Conservation (phyloP, 2,113 vertebrate species). For the Ptychochromis oligacanthus region DNA sequence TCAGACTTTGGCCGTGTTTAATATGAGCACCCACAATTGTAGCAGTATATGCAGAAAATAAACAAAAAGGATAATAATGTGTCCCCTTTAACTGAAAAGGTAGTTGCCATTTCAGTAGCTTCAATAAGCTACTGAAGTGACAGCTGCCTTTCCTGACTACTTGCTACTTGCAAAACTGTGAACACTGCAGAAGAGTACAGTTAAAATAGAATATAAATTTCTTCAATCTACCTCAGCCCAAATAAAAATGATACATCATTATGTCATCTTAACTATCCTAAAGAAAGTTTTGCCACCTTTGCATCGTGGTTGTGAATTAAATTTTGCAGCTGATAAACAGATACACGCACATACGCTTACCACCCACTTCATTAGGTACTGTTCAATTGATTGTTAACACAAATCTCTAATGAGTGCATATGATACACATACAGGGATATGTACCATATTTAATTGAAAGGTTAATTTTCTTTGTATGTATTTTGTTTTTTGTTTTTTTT, state of each 20-base stretch:
- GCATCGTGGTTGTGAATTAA: no score
- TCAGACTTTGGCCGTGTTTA: not conserved
- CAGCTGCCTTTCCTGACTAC: not conserved
- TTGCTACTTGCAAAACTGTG: not conserved
- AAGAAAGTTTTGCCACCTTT: not conserved
- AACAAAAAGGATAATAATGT: not conserved
- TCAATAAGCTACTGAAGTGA: not conserved
- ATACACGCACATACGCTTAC: no score
- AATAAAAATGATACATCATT: not conserved
- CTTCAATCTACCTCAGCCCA: no score
- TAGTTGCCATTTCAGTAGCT: no score
- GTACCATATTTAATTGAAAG: not conserved
- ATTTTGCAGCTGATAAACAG: no score
- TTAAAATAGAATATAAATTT: not conserved
- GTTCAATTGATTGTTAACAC: not conserved
- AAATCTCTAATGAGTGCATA: not conserved
- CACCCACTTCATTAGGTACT: not conserved
- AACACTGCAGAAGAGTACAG: not conserved
- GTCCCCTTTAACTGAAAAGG: not conserved
- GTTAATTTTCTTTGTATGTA: no score
- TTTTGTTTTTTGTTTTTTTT: no score
- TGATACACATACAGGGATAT: not conserved
- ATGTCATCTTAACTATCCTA: not conserved
- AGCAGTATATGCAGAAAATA: not conserved
- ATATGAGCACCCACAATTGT: not conserved